These are phyloP conservation scores for Ophion slaviceki DNA, from an alignment of 2,888 invertebrate genomes.

Conservation along the genomic window DNA sequence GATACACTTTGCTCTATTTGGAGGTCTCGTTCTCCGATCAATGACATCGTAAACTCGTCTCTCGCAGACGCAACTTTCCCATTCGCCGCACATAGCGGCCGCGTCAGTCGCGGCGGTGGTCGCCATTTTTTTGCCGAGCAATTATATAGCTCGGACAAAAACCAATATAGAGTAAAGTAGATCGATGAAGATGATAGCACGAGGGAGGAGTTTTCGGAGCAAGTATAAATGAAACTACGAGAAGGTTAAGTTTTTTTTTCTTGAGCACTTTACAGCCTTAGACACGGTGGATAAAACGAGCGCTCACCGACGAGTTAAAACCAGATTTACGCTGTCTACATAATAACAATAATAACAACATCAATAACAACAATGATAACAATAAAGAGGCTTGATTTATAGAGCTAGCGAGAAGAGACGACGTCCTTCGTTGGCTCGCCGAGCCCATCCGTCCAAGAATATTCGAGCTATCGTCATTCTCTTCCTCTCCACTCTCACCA, in stretches of 20 bases:
- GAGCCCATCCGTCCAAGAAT: too few species aligned
- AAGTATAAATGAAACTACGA: constrained; percentile 20
- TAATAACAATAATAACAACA: not conserved
- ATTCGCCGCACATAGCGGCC: constrained; percentile 17
- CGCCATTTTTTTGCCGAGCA: constrained; percentile 38
- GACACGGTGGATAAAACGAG: constrained; percentile 70
- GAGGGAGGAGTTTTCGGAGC: constrained; percentile 17
- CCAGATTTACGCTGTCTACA: constrained; percentile 19
- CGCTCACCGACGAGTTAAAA: constrained; percentile 62
- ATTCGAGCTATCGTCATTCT: too few species aligned
- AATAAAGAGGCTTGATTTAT: constrained; percentile 64
- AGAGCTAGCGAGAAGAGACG: constrained; percentile 53
- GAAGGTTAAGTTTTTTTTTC: constrained; percentile 10
- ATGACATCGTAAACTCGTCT: constrained; percentile 57
- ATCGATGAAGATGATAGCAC: constrained; percentile 34
- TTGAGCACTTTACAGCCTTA: constrained; percentile 1
- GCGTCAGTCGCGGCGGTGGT: constrained; percentile 27
- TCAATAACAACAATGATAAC: not conserved
- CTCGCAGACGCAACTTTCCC: constrained; percentile 39
- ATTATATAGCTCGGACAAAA: constrained; percentile 41
- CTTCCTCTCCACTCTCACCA: too few species aligned
- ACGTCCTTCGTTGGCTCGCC: too few species aligned
- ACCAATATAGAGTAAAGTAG: constrained; percentile 18
- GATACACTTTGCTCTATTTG: not conserved
- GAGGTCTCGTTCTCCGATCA: constrained; percentile 28